These are phyloP conservation scores for Chrysina gloriosa DNA, from an alignment of 2,888 invertebrate species.

Conservation along the genomic window DNA sequence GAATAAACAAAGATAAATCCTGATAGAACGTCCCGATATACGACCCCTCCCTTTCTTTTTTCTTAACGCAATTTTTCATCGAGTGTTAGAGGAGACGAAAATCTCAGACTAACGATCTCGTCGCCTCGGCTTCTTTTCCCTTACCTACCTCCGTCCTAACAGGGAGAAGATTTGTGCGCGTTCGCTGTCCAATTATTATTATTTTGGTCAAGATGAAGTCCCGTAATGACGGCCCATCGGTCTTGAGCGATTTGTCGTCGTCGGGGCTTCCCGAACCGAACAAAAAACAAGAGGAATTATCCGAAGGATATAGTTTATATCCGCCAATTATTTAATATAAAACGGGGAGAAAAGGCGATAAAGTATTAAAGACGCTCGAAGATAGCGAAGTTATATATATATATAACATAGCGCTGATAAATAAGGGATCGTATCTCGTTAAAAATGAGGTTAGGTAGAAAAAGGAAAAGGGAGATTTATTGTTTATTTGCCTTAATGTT, in stretches of 20 bases:
- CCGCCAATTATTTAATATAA: no score
- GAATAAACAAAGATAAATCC: conserved; percentile 6
- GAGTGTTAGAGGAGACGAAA: not conserved
- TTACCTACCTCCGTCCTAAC: no score
- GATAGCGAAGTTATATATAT: no score
- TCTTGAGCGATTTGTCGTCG: conserved; percentile 14
- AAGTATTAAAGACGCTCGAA: no score
- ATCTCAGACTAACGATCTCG: not conserved
- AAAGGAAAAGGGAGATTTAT: no score
- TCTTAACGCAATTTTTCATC: conserved; percentile 16
- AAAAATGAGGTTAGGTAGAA: no score
- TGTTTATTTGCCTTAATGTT: no score
- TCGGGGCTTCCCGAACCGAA: not conserved
- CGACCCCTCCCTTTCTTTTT: not conserved
- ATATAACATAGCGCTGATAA: no score
- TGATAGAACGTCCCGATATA: not conserved
- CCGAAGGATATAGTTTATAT: no score
- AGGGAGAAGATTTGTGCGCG: conserved; percentile 21
- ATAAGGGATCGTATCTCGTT: no score
- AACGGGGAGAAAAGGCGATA: no score
- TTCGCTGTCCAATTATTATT: conserved; percentile 23
- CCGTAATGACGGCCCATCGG: conserved; percentile 17
- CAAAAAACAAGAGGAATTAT: not conserved
- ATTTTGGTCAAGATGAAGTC: conserved; percentile 30
- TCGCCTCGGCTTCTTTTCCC: conserved; percentile 3